Base-by-base conservation (phyloP, 2,888 invertebrate genomes). In the Schizaphis graminum region DNA sequence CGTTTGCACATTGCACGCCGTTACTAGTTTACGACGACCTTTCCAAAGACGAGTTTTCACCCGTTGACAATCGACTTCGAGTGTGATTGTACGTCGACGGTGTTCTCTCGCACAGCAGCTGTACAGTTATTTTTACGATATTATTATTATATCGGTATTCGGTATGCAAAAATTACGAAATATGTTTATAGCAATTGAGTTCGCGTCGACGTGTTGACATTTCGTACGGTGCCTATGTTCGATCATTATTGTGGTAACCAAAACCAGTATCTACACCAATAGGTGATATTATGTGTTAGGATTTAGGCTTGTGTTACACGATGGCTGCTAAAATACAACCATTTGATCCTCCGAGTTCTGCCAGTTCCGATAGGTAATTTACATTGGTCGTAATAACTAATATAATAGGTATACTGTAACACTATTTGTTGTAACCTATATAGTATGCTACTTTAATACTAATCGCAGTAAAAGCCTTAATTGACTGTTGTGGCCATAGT, bases 301-400 rank as follows among this genome's bases (percentile, higher is more conserved):
- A 28, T 77, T 41, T 92, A 49, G 87, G n/a, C 41, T 77, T 77
- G 35, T 8, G 56, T 44, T 77, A 35, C 16, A 94, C 67, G 77
- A 95, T 95, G 95, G 95, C 95, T 90, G 95, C 95, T 61, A 95
- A 95, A 94, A 94, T 95, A 90, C 95, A 95, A 93, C 95, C 95
- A 28, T 97, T 97, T 95, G 98, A 98, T 96, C 98, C 98, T 95
- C 98, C 98, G 95, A 98, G 98, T 96, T 98, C 98, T 94, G 98
- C 98, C 95, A 98, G 98, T 96, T 98, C 98, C 95, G 98, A 98
- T 96, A 98, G 98, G 98, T 95, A 94, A 95, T 89, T 90, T 56
- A 56, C n/a, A 3, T 87, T 89, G 24, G 47, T 44, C n/a, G 7
- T 49, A 26, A n/a, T 90, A 35, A 47, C 49, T 90, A 90, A 77